These are phyloP conservation scores for Tyrannus savana DNA, from an alignment of 2,113 vertebrate genomes.

Conservation along the genomic window DNA sequence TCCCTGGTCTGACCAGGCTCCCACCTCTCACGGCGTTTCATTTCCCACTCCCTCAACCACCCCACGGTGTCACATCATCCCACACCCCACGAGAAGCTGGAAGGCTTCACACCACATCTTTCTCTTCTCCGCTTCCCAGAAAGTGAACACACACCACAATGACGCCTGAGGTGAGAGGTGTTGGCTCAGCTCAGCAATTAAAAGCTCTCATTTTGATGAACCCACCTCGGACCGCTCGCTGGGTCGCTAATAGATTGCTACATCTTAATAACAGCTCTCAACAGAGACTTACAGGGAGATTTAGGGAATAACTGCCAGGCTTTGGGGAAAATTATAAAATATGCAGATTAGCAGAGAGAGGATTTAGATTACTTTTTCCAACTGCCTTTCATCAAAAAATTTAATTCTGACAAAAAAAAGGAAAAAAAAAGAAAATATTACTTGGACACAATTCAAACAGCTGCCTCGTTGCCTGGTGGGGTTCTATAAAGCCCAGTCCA, in stretches of 20 bases:
- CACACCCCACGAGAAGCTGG: accelerated
- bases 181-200: neutral
- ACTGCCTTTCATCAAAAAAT: neutral
- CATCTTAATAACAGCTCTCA: neutral
- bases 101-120: neutral
- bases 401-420: neutral
- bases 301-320: conserved; percentile 6
- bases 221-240: accelerated
- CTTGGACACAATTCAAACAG: neutral
- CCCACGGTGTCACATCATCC: neutral
- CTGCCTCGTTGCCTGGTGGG: neutral
- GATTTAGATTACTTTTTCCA: neutral
- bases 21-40: accelerated
- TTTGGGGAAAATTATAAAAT: neutral
- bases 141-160: accelerated
- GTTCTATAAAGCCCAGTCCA: neutral
- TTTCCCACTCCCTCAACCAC: neutral
- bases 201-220: neutral
- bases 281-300: neutral
- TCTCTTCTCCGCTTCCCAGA: neutral
- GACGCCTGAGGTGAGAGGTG: accelerated
- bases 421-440: neutral
- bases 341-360: neutral
- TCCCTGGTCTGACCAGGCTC: neutral
- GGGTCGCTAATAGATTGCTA: neutral